Base-by-base conservation (phyloP, 2,888 invertebrate genomes). In the Polydesmus complanatus region DNA sequence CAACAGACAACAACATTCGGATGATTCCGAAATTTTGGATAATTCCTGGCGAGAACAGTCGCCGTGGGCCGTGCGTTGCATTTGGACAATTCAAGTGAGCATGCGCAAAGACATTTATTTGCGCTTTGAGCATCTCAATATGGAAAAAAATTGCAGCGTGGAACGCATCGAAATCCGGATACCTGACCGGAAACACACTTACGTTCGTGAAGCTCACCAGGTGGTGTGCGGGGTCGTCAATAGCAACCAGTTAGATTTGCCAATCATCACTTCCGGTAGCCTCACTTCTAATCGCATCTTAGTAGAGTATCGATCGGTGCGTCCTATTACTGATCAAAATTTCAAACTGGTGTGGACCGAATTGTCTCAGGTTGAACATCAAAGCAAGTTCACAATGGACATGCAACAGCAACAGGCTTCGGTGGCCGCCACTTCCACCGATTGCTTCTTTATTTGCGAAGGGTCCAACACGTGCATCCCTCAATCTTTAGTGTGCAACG, bases 321-420 rank as follows among this genome's bases (percentile, higher is more conserved):
- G 51, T 19, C 23, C 53, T 27, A 27, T 57, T n/a, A 27, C 51
- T 19, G 27, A 56, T 3, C 56, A 56, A 48, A 57, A 49, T 14
- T 91, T 92, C 70, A 88, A 89, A 71, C 83, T 92, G 47, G 88
- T 86, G 18, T 92, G 91, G 91, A 91, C 90, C 1, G 91, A 91
- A 67, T 78, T 91, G 50, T 88, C 84, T 70, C 90, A 90, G 73
- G 76, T 64, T 57, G 62, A 60, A 22, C 60, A 62, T 51, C 61
- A 61, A n/a, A 61, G 61, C 57, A 56, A 57, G 25, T 61, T 61
- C 57, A 61, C 61, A 5, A 57, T 57, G 56, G 23, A 50, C 21
- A 26, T 48, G 21, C 54, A 47, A 37, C 37, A 37, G 14, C 5
- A 5, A 5, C 37, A 5, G 57, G 84, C 82, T 57, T 84, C 82